Evolutionary conservation across 2,888 invertebrate genomes (phyloP).

Genomic region (Tiliacea citrago): DNA sequence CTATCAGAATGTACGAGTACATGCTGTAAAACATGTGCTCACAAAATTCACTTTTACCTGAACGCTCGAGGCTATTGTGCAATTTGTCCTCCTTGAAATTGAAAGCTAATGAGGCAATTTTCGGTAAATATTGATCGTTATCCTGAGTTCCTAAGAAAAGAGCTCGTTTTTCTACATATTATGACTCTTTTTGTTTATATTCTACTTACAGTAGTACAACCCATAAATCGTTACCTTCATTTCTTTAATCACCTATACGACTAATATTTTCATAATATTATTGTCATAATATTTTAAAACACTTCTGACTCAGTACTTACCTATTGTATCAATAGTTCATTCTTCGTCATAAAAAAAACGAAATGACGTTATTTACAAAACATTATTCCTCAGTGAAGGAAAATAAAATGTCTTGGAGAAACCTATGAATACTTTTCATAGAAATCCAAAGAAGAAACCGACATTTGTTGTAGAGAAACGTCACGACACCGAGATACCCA

Average conservation of each 20-base stretch:
- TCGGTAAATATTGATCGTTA: constrained; percentile 47
- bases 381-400: constrained; percentile 8
- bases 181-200: neutral
- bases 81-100: constrained; percentile 60
- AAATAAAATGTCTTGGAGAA: constrained; percentile 35
- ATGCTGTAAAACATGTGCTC: constrained; percentile 44
- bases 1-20: constrained; percentile 54
- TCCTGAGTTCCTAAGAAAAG: constrained; percentile 7
- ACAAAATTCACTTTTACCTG: constrained; percentile 59
- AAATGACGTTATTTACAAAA: constrained; percentile 13
- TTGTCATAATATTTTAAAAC: too few relatives aligned
- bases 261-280: too few relatives aligned
- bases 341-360: constrained; percentile 10
- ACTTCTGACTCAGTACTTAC: constrained; percentile 4
- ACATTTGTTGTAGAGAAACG: constrained; percentile 23
- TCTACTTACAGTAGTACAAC: neutral
- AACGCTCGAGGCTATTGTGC: constrained; percentile 51
- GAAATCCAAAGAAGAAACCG: constrained; percentile 9
- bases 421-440: constrained; percentile 44
- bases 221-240: neutral
- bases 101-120: constrained; percentile 61
- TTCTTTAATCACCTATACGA: neutral
- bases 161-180: constrained; percentile 5
- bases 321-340: constrained; percentile 6
- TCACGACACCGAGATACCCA: constrained; percentile 40